Conservation (phyloP, 2,888 invertebrate species). For the Drosophila ustulata region DNA sequence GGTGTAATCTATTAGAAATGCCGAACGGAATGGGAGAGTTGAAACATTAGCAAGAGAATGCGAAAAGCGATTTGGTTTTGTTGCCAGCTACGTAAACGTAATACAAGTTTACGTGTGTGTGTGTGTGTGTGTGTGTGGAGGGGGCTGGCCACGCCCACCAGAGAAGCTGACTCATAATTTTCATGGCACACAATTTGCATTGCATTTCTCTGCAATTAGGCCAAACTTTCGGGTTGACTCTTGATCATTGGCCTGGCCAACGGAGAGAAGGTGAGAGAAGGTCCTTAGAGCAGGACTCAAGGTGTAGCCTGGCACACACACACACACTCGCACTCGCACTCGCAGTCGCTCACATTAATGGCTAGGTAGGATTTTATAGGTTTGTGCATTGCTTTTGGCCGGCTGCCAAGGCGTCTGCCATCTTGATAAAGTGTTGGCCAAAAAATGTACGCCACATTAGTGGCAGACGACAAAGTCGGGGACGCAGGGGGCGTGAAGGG, state of each 20-base stretch:
- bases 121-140: neutral
- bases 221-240: slow-evolving; percentile 46
- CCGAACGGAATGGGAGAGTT: neutral
- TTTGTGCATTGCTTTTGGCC: slow-evolving; percentile 77
- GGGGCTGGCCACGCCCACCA: slow-evolving; percentile 25
- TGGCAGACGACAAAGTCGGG: slow-evolving; percentile 58
- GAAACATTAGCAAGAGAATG: slow-evolving; percentile 11
- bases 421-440: slow-evolving; percentile 81
- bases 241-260: slow-evolving; percentile 37
- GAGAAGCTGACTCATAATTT: slow-evolving; percentile 44
- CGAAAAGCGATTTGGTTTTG: neutral
- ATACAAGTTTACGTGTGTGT: neutral
- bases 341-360: neutral
- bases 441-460: slow-evolving; percentile 81
- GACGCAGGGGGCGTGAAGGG: slow-evolving; percentile 1
- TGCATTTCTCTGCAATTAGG: slow-evolving; percentile 41
- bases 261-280: neutral
- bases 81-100: neutral
- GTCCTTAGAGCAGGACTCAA: slow-evolving; percentile 25
- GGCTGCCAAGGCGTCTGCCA: slow-evolving; percentile 79
- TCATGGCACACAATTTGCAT: slow-evolving; percentile 9
- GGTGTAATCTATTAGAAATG: slow-evolving; percentile 22
- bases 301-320: neutral
- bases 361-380: slow-evolving; percentile 63
- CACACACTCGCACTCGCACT: too few relatives aligned